Base-by-base conservation (phyloP, 2,888 invertebrate species). In the Argyra leucocephala region DNA sequence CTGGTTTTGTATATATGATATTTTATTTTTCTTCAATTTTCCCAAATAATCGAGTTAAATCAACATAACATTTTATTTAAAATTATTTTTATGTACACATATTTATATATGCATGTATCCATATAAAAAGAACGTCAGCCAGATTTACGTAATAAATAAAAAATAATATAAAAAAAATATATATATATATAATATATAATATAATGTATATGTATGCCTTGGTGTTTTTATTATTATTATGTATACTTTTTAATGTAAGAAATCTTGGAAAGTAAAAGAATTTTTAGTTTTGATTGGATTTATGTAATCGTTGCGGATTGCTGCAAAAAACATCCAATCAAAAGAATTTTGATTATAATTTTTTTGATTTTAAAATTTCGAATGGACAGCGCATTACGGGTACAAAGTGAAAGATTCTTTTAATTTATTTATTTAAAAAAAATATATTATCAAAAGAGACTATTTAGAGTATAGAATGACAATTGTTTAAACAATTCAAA, bases 21-120 rank as follows among this genome's bases (percentile, higher is more conserved):
- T 48, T 48, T 12, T 48, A 48, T 48, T 48, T 48, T 48, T 48
- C 48, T 15, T 48, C 48, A 48, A 48, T 48, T 48, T 48, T 48
- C 18, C 48, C 48, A 48, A 48, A 48, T 48, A 48, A 31, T 31
- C 31, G 31, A 31, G 31, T 31, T 31, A n/a, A n/a, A n/a, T 31
- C 9, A 48, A 18, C 48, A 48, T 48, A 48, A 31, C 31, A 31
- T 31, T 31, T n/a, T n/a, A 48, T 48, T 48, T n/a, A 12, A 48
- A 48, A 18, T 48, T 48, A 48, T 15, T 18, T 48, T 5, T n/a
- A 48, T 48, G 18, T 12, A 48, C 18, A n/a, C n/a, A 48, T 48
- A 48, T 18, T 48, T 48, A 48, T 48, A 48, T 48, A 15, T 18
- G 12, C 48, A 48, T 48, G 18, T 12, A 48, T 18, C 6, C 5